Percentiles rank a stretch among this genome's conserved stretches.
Conservation (phyloP, 2,113 vertebrate genomes). For the Hyaena hyaena region DNA sequence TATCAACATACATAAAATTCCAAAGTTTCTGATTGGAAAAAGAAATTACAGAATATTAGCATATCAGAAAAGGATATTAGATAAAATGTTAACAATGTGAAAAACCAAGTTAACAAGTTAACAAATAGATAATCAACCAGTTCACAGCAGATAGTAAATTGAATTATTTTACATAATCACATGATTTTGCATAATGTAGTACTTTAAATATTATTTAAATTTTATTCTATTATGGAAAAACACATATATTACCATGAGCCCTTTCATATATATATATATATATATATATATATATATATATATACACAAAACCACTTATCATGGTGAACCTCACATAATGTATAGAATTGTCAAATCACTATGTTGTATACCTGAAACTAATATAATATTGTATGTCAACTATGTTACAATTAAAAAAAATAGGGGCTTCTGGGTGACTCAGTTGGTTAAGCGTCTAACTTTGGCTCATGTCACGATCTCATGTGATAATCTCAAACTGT, state of each 20-base stretch:
- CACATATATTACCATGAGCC: background rate
- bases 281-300: background rate
- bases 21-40: background rate
- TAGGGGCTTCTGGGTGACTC: background rate
- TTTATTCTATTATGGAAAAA: background rate
- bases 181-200: background rate
- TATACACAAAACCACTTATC: background rate
- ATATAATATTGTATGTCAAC: background rate
- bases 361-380: background rate
- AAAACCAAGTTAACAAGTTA: background rate
- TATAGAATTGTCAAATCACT: background rate
- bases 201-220: constrained; percentile 27
- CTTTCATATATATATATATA: background rate
- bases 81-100: background rate
- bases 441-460: background rate
- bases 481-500: too few species aligned
- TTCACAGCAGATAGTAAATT: background rate
- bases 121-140: background rate
- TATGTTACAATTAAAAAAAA: background rate
- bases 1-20: background rate
- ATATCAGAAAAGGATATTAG: background rate
- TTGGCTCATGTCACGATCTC: background rate
- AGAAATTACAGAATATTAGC: background rate
- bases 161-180: constrained; percentile 12
- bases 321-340: background rate